These are phyloP conservation scores for Eretmocerus hayati DNA, from an alignment of 2,888 invertebrate species.

Conservation along the genomic window DNA sequence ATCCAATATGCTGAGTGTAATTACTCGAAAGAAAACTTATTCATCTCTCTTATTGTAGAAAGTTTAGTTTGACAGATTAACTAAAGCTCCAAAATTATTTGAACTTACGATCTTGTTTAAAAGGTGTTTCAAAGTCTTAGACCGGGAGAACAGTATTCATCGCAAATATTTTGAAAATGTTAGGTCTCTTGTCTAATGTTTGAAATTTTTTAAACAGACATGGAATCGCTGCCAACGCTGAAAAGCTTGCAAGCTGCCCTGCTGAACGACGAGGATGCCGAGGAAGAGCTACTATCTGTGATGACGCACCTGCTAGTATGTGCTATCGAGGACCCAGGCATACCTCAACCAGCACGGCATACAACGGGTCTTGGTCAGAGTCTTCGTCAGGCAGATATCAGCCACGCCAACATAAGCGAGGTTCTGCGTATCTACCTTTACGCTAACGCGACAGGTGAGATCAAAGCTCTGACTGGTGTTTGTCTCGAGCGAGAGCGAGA, in stretches of 20 bases:
- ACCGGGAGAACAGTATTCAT: too few species aligned
- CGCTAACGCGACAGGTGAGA: slow-evolving; percentile 81
- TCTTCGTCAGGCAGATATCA: slow-evolving; percentile 80
- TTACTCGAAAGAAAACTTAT: too few species aligned
- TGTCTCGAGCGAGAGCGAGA: slow-evolving; percentile 76
- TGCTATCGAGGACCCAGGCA: slow-evolving; percentile 90
- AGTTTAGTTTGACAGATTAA: too few species aligned
- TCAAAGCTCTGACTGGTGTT: slow-evolving; percentile 73
- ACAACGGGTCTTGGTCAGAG: slow-evolving; percentile 88
- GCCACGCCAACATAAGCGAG: slow-evolving; percentile 85
- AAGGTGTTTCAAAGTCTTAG: too few species aligned
- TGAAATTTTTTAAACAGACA: slow-evolving; percentile 51
- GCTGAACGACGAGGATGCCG: slow-evolving; percentile 70
- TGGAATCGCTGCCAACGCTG: slow-evolving; percentile 79
- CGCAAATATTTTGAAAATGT: too few species aligned
- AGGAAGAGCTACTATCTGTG: slow-evolving; percentile 80
- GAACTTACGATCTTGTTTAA: too few species aligned
- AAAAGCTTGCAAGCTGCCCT: slow-evolving; percentile 82
- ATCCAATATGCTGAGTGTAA: too few species aligned
- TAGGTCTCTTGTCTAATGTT: not conserved
- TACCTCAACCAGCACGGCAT: slow-evolving; percentile 82
- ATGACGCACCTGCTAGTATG: slow-evolving; percentile 85
- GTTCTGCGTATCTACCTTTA: slow-evolving; percentile 85
- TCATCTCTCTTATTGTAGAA: too few species aligned
- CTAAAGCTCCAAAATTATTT: too few species aligned